Base-by-base conservation (phyloP, 2,888 invertebrate genomes). In the Lamellibrachia satsuma region DNA sequence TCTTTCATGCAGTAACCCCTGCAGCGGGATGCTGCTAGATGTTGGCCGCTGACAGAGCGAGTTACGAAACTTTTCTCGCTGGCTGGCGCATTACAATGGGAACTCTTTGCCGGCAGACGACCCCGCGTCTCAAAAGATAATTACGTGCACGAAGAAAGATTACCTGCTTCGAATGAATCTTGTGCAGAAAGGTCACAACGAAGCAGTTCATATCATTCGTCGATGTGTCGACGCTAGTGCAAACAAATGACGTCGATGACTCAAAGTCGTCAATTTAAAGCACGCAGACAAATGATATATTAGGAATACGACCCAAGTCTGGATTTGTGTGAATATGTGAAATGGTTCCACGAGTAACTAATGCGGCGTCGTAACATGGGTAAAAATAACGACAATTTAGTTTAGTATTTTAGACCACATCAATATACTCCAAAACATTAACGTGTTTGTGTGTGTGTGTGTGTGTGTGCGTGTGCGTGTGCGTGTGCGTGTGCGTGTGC, bases 201-300 rank as follows among this genome's bases (percentile, higher is more conserved):
- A 75, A 75, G 75, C 75, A 75, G 75, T 75, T 75, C 75, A 75
- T 75, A 75, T 75, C 75, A 75, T 75, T 75, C 75, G 75, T 75
- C 75, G 75, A 75, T 75, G 75, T 75, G 75, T 75, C 75, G 75
- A 75, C 75, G 75, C 75, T 22, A 22, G 15, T 4, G 75, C 3
- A 75, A 75, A 75, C 22, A 75, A 75, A 75, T 75, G 75, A 75
- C 75, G 75, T 15, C 75, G 11, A 75, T n/a, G 75, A 75, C n/a
- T 11, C 4, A 4, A 75, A 75, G 75, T 75, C 75, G 22, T 75
- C 75, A 75, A 75, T 75, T 75, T 75, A 2, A 75, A 75, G n/a
- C n/a, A 75, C 75, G 11, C n/a, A 15, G 6, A 75, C n/a, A n/a
- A 75, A 22, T 75, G 75, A 75, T 75, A 15, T 22, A 22, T 75